Evolutionary conservation across 2,797 vertebrate genomes (phyloP).

Genomic region (Pseudochirops cupreus): DNA sequence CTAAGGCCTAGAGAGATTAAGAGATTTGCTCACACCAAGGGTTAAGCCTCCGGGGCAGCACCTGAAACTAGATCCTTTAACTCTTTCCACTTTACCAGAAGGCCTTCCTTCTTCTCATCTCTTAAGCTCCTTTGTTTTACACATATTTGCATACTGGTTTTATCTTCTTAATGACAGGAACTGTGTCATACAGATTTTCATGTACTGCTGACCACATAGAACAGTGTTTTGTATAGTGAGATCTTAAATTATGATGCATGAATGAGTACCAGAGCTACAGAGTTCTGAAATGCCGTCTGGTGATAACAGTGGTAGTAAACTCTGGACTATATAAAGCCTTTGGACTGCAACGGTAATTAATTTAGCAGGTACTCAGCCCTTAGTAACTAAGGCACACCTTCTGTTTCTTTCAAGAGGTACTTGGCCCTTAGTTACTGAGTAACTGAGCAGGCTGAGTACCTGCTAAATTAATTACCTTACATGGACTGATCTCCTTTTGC

Average conservation of each 20-base stretch:
- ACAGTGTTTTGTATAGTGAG: neutral
- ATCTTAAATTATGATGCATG: neutral
- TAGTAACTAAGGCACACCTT: too few relatives aligned
- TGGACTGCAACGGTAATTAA: too few relatives aligned
- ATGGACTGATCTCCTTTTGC: neutral
- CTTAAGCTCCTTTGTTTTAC: neutral
- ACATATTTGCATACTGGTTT: neutral
- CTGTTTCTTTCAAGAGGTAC: too few relatives aligned
- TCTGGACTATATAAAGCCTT: neutral
- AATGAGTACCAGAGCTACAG: neutral
- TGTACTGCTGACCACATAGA: neutral
- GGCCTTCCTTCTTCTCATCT: neutral
- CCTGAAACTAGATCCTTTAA: neutral
- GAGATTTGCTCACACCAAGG: neutral
- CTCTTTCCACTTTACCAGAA: neutral
- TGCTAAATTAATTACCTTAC: too few relatives aligned
- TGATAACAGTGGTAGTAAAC: neutral
- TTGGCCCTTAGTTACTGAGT: too few relatives aligned
- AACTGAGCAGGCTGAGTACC: too few relatives aligned
- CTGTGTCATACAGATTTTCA: neutral
- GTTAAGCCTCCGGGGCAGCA: neutral
- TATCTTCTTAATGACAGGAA: neutral
- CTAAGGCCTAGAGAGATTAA: neutral
- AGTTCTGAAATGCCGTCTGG: neutral
- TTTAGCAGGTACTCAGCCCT: too few relatives aligned